phyloP scores from a whole-genome alignment of 2,888 invertebrate genomes.

The Hirtodrosophila confusa region DNA sequence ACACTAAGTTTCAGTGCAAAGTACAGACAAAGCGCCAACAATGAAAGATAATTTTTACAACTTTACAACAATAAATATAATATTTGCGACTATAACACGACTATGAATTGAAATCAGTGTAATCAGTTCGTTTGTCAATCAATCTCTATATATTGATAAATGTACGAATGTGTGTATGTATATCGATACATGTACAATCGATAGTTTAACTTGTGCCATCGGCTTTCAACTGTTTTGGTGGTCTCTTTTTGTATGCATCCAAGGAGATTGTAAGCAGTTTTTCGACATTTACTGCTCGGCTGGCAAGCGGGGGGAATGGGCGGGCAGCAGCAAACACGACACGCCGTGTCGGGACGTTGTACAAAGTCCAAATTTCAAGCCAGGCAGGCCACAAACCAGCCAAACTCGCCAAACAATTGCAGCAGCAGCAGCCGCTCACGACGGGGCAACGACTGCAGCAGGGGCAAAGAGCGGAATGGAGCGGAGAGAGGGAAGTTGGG shows the following conservation, averaged over 20 bases:
- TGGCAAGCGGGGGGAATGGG: not conserved
- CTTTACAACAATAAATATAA: no score
- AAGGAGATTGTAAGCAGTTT: conserved; percentile 70
- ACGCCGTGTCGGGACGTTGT: conserved; percentile 46
- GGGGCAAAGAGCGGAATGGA: not conserved
- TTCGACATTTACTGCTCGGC: conserved; percentile 61
- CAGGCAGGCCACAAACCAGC: conserved; percentile 66
- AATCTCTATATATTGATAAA: no score
- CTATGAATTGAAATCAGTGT: not conserved
- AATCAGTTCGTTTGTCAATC: conserved; percentile 4
- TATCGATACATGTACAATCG: not conserved
- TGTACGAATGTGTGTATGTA: no score
- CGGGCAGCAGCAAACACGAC: conserved; percentile 22
- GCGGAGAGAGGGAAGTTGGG: conserved; percentile 3
- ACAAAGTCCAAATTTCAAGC: conserved; percentile 67
- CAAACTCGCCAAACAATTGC: conserved; percentile 76
- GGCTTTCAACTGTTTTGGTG: conserved; percentile 47
- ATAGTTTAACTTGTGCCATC: conserved; percentile 28
- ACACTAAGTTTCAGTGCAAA: no score
- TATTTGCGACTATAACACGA: no score
- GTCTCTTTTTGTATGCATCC: conserved; percentile 31
- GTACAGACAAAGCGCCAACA: no score
- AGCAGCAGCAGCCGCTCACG: conserved; percentile 43
- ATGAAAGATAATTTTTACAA: no score
- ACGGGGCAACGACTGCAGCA: conserved; percentile 46